Percentiles rank a stretch among this genome's conserved stretches.
Conservation (phyloP, 2,113 vertebrate species). For the Henicopernis longicauda region DNA sequence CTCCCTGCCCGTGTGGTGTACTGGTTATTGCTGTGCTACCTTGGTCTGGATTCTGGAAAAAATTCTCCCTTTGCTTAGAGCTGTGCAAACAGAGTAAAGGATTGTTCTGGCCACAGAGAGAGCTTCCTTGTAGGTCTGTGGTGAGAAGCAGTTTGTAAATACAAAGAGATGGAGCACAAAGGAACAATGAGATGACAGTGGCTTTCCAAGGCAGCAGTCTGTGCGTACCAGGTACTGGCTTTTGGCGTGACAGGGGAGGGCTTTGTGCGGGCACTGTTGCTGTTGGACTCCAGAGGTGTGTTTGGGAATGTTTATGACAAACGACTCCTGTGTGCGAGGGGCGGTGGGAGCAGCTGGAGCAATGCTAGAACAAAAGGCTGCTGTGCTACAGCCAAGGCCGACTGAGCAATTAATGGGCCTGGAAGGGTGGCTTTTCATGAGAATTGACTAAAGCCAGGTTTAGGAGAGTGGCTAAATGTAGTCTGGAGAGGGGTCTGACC, state of each 20-base stretch:
- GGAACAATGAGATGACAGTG: background rate
- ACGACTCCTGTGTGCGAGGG: background rate
- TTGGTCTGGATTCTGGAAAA: background rate
- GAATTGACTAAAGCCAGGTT: background rate
- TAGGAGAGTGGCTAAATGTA: background rate
- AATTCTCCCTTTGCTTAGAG: background rate
- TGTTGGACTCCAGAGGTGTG: background rate
- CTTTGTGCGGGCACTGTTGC: background rate
- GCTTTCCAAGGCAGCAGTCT: background rate
- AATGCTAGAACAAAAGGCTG: constrained; percentile 30
- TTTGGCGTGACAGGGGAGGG: background rate
- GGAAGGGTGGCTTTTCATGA: background rate
- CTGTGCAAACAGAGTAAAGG: background rate
- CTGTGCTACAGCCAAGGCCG: constrained; percentile 35
- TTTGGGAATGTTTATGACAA: background rate
- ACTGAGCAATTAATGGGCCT: background rate
- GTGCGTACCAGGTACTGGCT: background rate
- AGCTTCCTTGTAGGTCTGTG: background rate
- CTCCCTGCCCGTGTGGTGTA: fast-evolving
- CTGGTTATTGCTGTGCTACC: background rate
- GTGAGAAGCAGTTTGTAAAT: background rate
- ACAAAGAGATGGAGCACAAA: constrained; percentile 10
- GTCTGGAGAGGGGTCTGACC: background rate
- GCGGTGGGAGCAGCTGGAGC: constrained; percentile 29
- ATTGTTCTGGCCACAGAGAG: background rate